Evolutionary conservation across 2,888 invertebrate genomes (phyloP).

Genomic region (Oligia strigilis): DNA sequence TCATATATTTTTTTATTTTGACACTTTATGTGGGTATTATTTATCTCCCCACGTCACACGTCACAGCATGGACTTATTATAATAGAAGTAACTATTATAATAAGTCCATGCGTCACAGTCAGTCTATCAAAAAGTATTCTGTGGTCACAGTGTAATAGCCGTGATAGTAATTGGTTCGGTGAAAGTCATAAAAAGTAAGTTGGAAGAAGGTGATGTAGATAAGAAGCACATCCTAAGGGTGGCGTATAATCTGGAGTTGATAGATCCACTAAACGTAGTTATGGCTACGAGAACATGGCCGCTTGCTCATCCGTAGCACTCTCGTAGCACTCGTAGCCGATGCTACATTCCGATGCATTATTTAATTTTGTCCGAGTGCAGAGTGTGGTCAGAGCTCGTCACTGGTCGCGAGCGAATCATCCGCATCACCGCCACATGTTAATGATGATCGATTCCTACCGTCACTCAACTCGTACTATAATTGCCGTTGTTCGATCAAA

Average conservation of each 20-base stretch:
- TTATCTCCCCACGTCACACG: no score
- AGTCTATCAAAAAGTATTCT: no score
- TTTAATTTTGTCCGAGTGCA: conserved; percentile 19
- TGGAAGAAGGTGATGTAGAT: not conserved
- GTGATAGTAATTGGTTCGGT: not conserved
- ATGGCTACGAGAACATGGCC: not conserved
- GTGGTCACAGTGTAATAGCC: no score
- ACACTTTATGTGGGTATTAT: no score
- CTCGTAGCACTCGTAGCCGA: conserved; percentile 19
- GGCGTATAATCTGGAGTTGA: not conserved
- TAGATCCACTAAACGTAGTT: not conserved
- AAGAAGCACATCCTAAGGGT: not conserved
- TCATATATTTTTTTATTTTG: no score
- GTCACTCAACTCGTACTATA: conserved; percentile 62
- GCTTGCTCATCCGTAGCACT: not conserved
- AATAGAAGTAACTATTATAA: no score
- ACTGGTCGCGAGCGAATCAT: not conserved
- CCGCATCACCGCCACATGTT: conserved; percentile 6
- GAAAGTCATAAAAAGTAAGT: not conserved
- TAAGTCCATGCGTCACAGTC: no score
- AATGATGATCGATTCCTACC: conserved; percentile 58
- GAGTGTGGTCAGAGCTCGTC: conserved; percentile 13
- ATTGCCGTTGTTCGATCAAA: conserved; percentile 58
- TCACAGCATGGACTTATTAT: no score
- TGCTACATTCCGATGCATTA: conserved; percentile 22